These are phyloP conservation scores for Hypercompe scribonia DNA, from an alignment of 2,888 invertebrate genomes.

Conservation along the genomic window DNA sequence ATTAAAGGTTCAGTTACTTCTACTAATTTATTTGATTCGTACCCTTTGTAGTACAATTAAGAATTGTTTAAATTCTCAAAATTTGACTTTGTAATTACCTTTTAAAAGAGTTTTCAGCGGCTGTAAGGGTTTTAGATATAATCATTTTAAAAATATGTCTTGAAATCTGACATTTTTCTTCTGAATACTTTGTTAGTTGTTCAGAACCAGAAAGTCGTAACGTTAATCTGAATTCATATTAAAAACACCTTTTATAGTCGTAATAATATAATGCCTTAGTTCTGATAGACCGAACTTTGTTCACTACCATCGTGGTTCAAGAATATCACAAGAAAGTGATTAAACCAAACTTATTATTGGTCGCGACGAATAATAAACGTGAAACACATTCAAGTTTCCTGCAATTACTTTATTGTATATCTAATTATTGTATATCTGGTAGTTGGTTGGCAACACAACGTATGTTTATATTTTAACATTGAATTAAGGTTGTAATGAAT, in stretches of 20 bases:
- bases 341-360: background rate
- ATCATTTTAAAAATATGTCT: background rate
- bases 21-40: background rate
- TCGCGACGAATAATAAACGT: background rate
- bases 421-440: constrained; percentile 1
- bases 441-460: constrained; percentile 11
- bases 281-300: background rate
- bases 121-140: background rate
- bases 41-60: background rate
- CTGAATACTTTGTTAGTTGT: background rate
- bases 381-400: constrained; percentile 2
- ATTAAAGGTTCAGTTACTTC: background rate
- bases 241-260: background rate
- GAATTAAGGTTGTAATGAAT: constrained; percentile 22
- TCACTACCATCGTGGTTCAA: background rate
- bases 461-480: constrained; percentile 12
- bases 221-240: background rate
- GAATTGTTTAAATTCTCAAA: background rate
- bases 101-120: background rate
- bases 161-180: background rate
- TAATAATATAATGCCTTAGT: background rate
- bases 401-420: constrained; percentile 1
- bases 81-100: background rate
- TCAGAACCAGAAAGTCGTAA: background rate
- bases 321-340: background rate